Percentiles rank a stretch among this genome's conserved stretches.
phyloP scores from a whole-genome alignment of 2,888 invertebrate genomes.

The Orthosia cruda region DNA sequence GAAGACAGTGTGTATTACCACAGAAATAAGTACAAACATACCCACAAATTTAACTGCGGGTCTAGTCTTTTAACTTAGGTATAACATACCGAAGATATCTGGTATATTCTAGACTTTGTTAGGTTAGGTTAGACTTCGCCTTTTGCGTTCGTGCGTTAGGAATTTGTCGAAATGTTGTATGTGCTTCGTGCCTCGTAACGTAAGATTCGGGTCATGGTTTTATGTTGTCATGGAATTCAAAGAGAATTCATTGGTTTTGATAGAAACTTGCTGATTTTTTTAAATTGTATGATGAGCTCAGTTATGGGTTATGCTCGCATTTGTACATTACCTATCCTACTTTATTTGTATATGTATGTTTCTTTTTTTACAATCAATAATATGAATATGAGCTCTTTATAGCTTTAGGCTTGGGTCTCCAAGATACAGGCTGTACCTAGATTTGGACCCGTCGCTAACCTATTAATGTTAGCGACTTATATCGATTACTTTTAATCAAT shows the following conservation, averaged over 20 bases:
- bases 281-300: no score
- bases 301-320: no score
- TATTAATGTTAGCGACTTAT: no score
- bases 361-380: no score
- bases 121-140: slow-evolving; percentile 52
- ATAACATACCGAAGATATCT: slow-evolving; percentile 39
- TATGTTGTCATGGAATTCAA: background rate
- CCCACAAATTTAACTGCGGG: background rate
- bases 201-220: slow-evolving; percentile 5
- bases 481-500: no score
- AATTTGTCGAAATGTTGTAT: slow-evolving; percentile 39
- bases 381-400: no score
- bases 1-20: background rate
- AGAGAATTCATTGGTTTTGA: background rate
- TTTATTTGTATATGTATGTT: no score
- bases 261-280: background rate
- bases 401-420: no score
- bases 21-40: background rate
- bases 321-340: no score
- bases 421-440: no score
- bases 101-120: slow-evolving; percentile 39
- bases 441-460: no score
- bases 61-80: slow-evolving; percentile 6
- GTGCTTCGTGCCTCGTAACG: background rate
- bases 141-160: slow-evolving; percentile 36